These are phyloP conservation scores for Caretta caretta DNA, from an alignment of 2,113 vertebrate species.

Conservation along the genomic window DNA sequence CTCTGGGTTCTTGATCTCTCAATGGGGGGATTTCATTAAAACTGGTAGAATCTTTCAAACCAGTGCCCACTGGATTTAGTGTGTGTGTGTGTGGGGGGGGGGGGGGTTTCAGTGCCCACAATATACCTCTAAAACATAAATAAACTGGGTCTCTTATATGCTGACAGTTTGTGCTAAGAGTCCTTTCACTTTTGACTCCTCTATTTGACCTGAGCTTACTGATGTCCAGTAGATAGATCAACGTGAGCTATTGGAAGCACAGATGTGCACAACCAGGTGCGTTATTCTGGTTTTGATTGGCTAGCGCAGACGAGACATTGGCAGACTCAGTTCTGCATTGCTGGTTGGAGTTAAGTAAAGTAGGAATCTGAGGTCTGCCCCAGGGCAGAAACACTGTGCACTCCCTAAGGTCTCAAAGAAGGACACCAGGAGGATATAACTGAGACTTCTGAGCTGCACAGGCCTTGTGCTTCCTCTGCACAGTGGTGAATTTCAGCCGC, in stretches of 20 bases:
- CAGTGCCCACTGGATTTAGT: accelerated
- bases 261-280: background rate
- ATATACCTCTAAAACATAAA: background rate
- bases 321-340: background rate
- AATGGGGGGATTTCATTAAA: background rate
- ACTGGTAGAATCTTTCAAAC: background rate
- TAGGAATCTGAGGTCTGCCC: background rate
- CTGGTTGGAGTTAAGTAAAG: background rate
- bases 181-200: background rate
- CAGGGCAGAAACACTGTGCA: background rate
- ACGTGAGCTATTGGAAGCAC: background rate
- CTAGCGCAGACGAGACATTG: background rate
- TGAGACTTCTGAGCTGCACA: accelerated
- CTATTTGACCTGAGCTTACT: background rate
- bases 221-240: background rate
- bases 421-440: accelerated
- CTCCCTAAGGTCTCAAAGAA: background rate
- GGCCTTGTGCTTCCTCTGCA: background rate
- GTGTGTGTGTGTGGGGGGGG: no score
- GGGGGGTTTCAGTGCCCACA: background rate
- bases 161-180: background rate
- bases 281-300: background rate
- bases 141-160: background rate
- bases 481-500: background rate
- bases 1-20: background rate